Evolutionary conservation across 2,888 invertebrate genomes (phyloP), one percentile per base, ranked within the genome.

Genomic region (Molanna angustata): DNA sequence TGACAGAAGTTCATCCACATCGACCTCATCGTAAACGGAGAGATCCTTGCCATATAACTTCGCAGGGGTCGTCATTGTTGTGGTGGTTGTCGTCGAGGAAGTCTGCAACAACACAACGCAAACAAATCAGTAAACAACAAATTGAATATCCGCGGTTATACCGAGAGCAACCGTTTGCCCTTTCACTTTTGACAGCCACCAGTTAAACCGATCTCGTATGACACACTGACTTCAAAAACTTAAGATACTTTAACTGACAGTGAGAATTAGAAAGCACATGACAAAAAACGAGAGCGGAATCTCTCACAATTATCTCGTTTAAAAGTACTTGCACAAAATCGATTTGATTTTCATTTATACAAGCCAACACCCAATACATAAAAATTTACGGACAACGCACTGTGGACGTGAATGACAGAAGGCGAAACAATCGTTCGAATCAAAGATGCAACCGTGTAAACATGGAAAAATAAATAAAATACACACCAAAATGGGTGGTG

Each of bases 1-100:
- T 51, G 91, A 82, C 65, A 99, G 79, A 57, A 99, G 80, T 64
- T 94, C 93, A 69, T 99, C 98, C 63, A 99, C 91, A 71, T 98
- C 96, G 67, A 95, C 86, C 72, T 96, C 93, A 70, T 95, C 95
- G 69, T 93, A 94, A 64, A 88, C 84, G 67, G 89, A 88, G 65
- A 94, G 78, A 73, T 94, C 93, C 73, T 90, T 90, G 65, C 94
- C 93, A 69, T 88, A 92, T 64, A 94, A 74, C 74, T 92, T 93
- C 62, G 90, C 89, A 67, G 90, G 89, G 63, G 91, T 90, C 67
- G 92, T 92, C 84, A 90, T 90, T 69, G 89, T 91, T 63, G 90
- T 91, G 63, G 88, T 90, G 70, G 88, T 92, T 65, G 90, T 91
- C 63, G 86, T 85, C 64, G 92, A 89, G 68, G 91, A 90, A 71